phyloP scores from a whole-genome alignment of 2,113 vertebrate genomes.

The Brienomyrus longianalis region DNA sequence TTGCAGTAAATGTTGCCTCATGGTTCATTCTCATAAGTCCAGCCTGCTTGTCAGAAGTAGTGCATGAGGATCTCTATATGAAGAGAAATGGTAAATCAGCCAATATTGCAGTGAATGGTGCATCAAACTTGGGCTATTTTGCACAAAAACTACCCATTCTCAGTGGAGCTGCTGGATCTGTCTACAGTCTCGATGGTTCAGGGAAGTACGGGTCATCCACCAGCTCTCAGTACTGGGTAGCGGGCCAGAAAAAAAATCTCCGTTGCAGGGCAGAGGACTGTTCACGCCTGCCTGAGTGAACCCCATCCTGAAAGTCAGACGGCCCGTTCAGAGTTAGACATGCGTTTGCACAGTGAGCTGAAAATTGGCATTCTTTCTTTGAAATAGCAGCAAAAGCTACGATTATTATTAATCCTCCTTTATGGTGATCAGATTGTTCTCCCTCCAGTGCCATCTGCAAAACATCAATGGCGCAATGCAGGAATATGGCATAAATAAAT shows the following conservation, averaged over 20 bases:
- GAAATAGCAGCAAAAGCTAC: not conserved
- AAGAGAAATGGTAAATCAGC: not conserved
- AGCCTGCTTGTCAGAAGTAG: not conserved
- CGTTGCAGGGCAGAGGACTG: not conserved
- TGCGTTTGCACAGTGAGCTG: conserved; percentile 30
- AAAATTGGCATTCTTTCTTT: conserved; percentile 27
- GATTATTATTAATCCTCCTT: not conserved
- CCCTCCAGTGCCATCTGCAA: conserved; percentile 32
- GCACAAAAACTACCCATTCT: not conserved
- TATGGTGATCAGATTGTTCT: not conserved
- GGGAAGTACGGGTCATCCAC: not conserved
- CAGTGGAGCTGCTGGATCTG: not conserved
- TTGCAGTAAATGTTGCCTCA: not conserved
- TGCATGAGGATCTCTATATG: not conserved
- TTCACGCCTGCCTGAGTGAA: not conserved
- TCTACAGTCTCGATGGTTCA: not conserved
- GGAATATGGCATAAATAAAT: not conserved
- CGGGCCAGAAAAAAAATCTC: not conserved
- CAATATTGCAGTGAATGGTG: not conserved
- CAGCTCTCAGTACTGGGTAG: not conserved
- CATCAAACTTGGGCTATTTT: not conserved
- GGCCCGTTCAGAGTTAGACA: conserved; percentile 20
- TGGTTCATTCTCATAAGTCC: not conserved
- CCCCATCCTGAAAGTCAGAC: conserved; percentile 12
- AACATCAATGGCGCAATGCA: conserved; percentile 17